These are phyloP conservation scores for Neodiprion lecontei DNA, from an alignment of 1,140 invertebrate genomes.

Conservation along the genomic window DNA sequence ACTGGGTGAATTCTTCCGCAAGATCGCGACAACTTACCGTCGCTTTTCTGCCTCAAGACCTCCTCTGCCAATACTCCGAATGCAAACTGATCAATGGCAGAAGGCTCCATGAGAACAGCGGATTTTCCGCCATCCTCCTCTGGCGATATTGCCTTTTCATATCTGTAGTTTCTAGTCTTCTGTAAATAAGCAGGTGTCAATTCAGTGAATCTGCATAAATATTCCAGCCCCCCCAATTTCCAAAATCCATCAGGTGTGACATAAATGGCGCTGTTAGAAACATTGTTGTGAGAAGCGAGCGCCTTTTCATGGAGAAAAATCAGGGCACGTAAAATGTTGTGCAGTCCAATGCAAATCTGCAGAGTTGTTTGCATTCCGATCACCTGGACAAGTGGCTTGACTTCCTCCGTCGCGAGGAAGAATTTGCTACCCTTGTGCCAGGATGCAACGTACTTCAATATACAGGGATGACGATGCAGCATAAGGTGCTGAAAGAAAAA, in stretches of 20 bases:
- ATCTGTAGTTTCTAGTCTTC: conserved; percentile 72
- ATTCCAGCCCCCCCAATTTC: conserved; percentile 84
- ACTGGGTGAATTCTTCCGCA: background rate
- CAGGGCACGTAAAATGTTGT: conserved; percentile 77
- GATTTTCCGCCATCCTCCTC: conserved; percentile 69
- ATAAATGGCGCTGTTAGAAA: conserved; percentile 81
- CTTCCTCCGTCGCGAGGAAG: conserved; percentile 79
- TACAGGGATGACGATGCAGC: conserved; percentile 81
- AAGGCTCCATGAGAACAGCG: conserved; percentile 49
- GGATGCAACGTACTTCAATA: conserved; percentile 79
- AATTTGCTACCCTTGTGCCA: conserved; percentile 78
- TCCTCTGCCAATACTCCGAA: conserved; percentile 82
- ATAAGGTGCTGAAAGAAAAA: conserved; percentile 75
- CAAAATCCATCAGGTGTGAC: conserved; percentile 81
- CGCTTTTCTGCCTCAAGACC: conserved; percentile 69
- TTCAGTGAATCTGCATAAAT: conserved; percentile 74
- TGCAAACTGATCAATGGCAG: conserved; percentile 78
- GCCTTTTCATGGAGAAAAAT: conserved; percentile 82
- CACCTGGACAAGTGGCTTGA: conserved; percentile 72
- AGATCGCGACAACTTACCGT: conserved; percentile 55
- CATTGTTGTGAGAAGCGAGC: conserved; percentile 80
- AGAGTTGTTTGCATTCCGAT: conserved; percentile 70
- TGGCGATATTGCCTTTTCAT: conserved; percentile 73
- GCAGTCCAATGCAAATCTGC: conserved; percentile 80
- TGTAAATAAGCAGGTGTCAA: conserved; percentile 72